Evolutionary conservation across 2,888 invertebrate genomes (phyloP).

Genomic region (Pterostichus niger): DNA sequence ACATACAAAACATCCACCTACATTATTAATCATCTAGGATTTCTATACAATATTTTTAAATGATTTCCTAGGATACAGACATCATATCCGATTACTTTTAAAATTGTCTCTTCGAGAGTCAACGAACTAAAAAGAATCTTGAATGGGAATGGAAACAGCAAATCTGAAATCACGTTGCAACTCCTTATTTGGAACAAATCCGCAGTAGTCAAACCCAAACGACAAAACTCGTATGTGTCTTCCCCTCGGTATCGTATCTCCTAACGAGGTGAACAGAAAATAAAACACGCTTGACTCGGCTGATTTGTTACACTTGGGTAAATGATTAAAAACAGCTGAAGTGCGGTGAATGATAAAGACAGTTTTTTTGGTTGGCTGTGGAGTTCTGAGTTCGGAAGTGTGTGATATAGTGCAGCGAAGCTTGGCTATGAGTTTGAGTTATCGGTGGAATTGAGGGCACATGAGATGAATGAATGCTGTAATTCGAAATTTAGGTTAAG

Average conservation of each 20-base stretch:
- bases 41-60: too few species aligned
- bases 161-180: too few species aligned
- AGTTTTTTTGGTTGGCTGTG: conserved; percentile 7
- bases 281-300: conserved; percentile 40
- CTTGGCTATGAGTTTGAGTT: conserved; percentile 1
- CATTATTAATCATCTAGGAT: too few species aligned
- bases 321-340: conserved; percentile 60
- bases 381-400: background rate
- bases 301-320: conserved; percentile 54
- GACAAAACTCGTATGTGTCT: too few species aligned
- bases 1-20: too few species aligned
- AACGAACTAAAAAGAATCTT: too few species aligned
- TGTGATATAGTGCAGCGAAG: conserved; percentile 13
- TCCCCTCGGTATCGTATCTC: conserved; percentile 14
- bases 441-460: conserved; percentile 1
- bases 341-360: conserved; percentile 29
- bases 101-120: too few species aligned
- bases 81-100: too few species aligned
- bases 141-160: too few species aligned
- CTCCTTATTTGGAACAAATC: too few species aligned
- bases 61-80: too few species aligned
- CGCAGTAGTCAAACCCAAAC: too few species aligned
- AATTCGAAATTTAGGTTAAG: conserved; percentile 35
- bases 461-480: conserved; percentile 14
- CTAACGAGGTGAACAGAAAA: conserved; percentile 56